A percentile compares a stretch with the other conserved stretches of the same genome.
Conservation (phyloP, 2,888 invertebrate genomes). For the Ophion obscuratus region DNA sequence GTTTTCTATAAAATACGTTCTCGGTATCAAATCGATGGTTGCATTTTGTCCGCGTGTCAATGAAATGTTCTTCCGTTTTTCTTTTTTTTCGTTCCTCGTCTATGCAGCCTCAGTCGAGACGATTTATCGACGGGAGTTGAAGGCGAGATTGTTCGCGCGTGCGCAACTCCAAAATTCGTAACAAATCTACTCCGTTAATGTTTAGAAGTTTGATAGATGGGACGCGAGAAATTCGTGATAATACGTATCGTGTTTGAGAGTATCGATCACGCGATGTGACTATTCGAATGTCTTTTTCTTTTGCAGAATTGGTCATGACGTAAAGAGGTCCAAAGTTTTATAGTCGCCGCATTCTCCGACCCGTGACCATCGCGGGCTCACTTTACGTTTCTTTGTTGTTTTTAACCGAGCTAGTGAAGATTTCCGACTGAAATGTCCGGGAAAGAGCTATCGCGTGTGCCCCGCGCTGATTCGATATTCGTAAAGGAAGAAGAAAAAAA, state of each 20-base stretch:
- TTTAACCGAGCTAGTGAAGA: neutral
- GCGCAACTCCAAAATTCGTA: slow-evolving; percentile 42
- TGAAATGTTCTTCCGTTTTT: slow-evolving; percentile 12
- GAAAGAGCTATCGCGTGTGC: slow-evolving; percentile 68
- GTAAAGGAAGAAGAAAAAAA: slow-evolving; percentile 23
- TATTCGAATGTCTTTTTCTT: slow-evolving; percentile 5
- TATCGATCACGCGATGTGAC: neutral
- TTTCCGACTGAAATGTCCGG: slow-evolving; percentile 16
- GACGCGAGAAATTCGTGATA: slow-evolving; percentile 36
- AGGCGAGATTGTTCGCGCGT: neutral
- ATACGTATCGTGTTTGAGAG: slow-evolving; percentile 36
- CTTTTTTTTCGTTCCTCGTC: neutral
- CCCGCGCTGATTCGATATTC: slow-evolving; percentile 65
- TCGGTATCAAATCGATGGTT: slow-evolving; percentile 47
- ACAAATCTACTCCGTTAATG: slow-evolving; percentile 53
- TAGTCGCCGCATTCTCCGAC: neutral
- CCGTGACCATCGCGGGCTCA: slow-evolving; percentile 6
- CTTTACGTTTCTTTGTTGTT: slow-evolving; percentile 17
- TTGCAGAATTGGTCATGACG: neutral
- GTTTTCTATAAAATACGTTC: slow-evolving; percentile 53
- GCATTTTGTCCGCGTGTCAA: neutral
- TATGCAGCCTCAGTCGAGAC: neutral
- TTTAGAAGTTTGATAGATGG: slow-evolving; percentile 26
- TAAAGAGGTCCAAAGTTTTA: slow-evolving; percentile 4
- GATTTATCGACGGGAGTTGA: neutral